Percentiles rank a stretch among this genome's conserved stretches.
phyloP scores from a whole-genome alignment of 2,888 invertebrate genomes.

The Tricholauxania praeusta region DNA sequence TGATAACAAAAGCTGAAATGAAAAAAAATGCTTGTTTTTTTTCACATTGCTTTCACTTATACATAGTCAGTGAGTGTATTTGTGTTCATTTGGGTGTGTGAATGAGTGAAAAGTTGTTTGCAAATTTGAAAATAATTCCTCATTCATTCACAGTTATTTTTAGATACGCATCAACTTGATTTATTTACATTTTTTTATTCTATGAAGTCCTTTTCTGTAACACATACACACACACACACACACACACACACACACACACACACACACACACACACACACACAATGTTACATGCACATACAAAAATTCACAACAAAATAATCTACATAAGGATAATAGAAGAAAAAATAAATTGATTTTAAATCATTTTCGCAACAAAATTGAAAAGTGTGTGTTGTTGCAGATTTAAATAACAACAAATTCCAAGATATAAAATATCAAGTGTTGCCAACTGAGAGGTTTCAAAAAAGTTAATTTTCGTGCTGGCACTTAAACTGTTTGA shows the following conservation, averaged over 20 bases:
- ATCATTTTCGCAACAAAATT: constrained; percentile 58
- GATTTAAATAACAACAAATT: constrained; percentile 1
- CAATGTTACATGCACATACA: neutral
- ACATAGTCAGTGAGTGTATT: too few species aligned
- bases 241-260: too few species aligned
- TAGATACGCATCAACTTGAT: constrained; percentile 55
- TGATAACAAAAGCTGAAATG: too few species aligned
- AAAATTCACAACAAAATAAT: constrained; percentile 46
- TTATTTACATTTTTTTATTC: constrained; percentile 52
- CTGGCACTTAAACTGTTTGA: too few species aligned
- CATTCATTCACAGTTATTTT: constrained; percentile 49
- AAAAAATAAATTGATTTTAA: constrained; percentile 64
- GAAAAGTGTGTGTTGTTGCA: constrained; percentile 35
- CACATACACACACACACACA: too few species aligned
- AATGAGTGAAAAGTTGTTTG: constrained; percentile 53
- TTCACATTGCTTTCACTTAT: too few species aligned
- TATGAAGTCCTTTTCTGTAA: neutral
- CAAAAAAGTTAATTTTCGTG: neutral
- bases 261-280: too few species aligned
- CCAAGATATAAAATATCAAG: neutral
- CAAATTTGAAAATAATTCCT: constrained; percentile 60
- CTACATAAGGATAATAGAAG: constrained; percentile 60
- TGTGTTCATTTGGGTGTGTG: neutral
- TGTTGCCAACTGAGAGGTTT: neutral
- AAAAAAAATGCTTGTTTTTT: too few species aligned